phyloP scores from a whole-genome alignment of 2,797 vertebrate species.

The Macroramphosus scolopax region DNA sequence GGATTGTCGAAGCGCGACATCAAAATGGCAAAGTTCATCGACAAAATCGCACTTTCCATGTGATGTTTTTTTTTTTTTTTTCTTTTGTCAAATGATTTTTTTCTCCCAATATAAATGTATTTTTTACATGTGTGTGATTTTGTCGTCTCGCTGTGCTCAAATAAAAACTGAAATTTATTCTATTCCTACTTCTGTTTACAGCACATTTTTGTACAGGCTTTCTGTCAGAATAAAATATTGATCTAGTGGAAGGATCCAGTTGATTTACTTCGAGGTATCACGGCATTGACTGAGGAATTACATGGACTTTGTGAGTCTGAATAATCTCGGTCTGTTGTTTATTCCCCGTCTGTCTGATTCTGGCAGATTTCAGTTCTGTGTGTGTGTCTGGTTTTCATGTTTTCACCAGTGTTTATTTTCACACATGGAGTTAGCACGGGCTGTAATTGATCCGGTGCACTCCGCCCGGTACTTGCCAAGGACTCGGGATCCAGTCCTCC shows the following conservation, averaged over 20 bases:
- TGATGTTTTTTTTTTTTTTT: no score
- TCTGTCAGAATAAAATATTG: constrained; percentile 35
- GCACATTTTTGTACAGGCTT: constrained; percentile 10
- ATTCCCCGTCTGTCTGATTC: no score
- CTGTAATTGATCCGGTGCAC: constrained; percentile 20
- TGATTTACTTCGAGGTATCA: no score
- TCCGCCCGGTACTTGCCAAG: constrained; percentile 20
- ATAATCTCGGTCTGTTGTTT: no score
- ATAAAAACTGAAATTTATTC: constrained; percentile 4
- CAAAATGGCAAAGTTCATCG: constrained; percentile 92
- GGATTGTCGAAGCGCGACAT: constrained; percentile 89
- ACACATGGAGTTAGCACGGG: constrained; percentile 33
- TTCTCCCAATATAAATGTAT: no score
- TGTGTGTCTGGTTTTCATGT: constrained; percentile 19
- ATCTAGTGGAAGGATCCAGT: no score
- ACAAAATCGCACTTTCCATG: constrained; percentile 79
- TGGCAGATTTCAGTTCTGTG: constrained; percentile 16
- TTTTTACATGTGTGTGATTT: no score
- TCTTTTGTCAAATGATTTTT: no score
- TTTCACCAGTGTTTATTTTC: constrained; percentile 42
- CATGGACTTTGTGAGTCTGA: no score
- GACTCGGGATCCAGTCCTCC: constrained; percentile 36
- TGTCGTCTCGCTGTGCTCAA: no score
- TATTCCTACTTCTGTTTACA: constrained; percentile 3
- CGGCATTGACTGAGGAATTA: no score